These are phyloP conservation scores for Spilosoma lubricipeda DNA, from an alignment of 2,888 invertebrate species.

Conservation along the genomic window DNA sequence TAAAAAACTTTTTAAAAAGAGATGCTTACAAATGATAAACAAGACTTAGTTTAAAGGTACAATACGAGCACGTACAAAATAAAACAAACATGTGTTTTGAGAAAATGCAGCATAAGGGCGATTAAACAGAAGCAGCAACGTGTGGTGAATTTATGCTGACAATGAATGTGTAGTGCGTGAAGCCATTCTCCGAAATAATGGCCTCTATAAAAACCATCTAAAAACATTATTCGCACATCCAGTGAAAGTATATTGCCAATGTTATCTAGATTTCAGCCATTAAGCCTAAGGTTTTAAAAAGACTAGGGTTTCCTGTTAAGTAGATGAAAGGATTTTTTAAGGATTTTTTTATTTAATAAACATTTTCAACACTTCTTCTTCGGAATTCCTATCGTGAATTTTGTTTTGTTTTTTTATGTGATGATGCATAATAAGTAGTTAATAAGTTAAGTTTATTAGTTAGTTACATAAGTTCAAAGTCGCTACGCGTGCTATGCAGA, in stretches of 20 bases:
- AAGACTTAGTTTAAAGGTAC: no score
- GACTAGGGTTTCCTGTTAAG: no score
- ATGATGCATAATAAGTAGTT: no score
- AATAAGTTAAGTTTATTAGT: no score
- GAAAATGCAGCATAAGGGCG: neutral
- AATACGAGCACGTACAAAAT: neutral
- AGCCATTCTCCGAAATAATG: neutral
- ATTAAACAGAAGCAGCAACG: neutral
- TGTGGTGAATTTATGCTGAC: neutral
- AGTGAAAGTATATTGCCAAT: neutral
- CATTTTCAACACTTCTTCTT: no score
- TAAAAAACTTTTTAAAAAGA: no score
- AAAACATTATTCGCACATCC: neutral
- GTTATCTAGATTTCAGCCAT: neutral
- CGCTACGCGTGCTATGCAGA: no score
- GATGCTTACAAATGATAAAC: no score
- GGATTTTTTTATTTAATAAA: no score
- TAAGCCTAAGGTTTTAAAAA: neutral
- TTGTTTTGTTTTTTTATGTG: no score
- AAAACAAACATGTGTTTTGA: neutral
- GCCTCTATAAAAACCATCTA: slow-evolving; percentile 1
- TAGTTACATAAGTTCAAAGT: no score
- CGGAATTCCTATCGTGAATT: no score
- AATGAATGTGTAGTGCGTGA: slow-evolving; percentile 7
- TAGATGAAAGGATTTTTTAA: neutral